Base-by-base conservation (phyloP, 2,888 invertebrate genomes). In the Ochropleura leucogaster region DNA sequence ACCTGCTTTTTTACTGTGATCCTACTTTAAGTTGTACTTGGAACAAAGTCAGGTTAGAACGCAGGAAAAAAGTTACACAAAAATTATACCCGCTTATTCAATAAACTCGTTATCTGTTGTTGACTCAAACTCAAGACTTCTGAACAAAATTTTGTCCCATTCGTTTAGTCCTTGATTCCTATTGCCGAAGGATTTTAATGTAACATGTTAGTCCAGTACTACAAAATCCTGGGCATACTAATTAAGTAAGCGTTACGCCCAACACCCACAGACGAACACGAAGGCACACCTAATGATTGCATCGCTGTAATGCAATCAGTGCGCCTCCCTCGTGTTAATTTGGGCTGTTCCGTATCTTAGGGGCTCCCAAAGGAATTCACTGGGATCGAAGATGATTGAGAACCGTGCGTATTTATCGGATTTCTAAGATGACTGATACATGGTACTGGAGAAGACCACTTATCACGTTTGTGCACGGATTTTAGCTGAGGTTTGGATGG, bases 261-360 rank as follows among this genome's bases (percentile, higher is more conserved):
- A 69, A 78, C 68, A 79, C 70, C 68, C 74, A 60, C 47, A 64
- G 55, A 76, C 42, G 57, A 79, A 72, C 85, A 85, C 82, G 86
- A 87, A 88, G 83, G 85, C 74, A 76, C 77, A 78, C 59, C 76
- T 86, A 85, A 86, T 86, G 83, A 87, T 83, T 86, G 85, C 85
- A 80, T 80, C 69, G 66, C 53, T 66, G 57, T 73, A 84, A 82
- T 77, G 85, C 85, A 85, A 88, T 88, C 86, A 85, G 74, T 55
- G 47, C 74, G 68, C 59, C 60, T 55, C 70, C 65, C 78, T 78
- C 59, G 68, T 72, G 79, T 70, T 79, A 67, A 80, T 79, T 79
- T 76, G 20, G 60, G 46, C 14, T 65, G 64, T 72, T 60, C 66
- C 42, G 77, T 71, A 71, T 71, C 72, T 68, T 74, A 44, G 12